Conservation (phyloP, 1,140 invertebrate species). For the Pomacea maculata region DNA sequence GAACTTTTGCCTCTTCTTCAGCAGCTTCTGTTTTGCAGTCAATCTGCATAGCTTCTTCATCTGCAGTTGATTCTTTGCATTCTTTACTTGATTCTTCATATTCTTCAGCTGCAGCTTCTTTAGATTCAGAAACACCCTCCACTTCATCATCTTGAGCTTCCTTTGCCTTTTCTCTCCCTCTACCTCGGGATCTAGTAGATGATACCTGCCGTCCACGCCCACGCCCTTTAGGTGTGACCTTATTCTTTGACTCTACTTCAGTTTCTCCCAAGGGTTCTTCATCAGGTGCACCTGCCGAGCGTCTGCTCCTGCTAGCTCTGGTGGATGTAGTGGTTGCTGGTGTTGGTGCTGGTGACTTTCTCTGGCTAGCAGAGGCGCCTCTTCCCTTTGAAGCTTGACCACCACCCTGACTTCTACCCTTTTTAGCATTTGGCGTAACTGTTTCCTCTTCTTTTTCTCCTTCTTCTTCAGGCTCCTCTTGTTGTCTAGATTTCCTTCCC, state of each 20-base stretch:
- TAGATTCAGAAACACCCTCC: constrained; percentile 2
- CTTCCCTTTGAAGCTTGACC: constrained; percentile 2
- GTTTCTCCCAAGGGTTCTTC: constrained; percentile 9
- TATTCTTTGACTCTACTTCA: no score
- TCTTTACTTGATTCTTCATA: constrained; percentile 21
- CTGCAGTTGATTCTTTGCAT: constrained; percentile 22
- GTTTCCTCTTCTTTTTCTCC: constrained; percentile 4
- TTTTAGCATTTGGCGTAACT: constrained; percentile 7
- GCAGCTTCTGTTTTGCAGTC: constrained; percentile 8
- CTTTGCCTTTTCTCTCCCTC: constrained; percentile 9
- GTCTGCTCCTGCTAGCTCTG: not conserved
- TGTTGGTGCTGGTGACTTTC: not conserved
- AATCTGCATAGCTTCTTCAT: constrained; percentile 9
- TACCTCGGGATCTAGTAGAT: not conserved
- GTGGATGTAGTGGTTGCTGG: constrained; percentile 3
- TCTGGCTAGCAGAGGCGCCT: not conserved
- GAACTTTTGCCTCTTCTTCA: constrained; percentile 13
- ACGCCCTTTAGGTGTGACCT: not conserved
- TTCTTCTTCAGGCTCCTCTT: not conserved
- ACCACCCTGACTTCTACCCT: constrained; percentile 16
- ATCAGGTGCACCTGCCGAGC: not conserved
- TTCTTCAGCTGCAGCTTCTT: constrained; percentile 13
- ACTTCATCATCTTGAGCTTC: constrained; percentile 8
- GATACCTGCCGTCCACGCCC: not conserved
- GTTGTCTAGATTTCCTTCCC: constrained; percentile 8